Base-by-base conservation (phyloP, 2,797 vertebrate species). In the Silurus aristotelis region DNA sequence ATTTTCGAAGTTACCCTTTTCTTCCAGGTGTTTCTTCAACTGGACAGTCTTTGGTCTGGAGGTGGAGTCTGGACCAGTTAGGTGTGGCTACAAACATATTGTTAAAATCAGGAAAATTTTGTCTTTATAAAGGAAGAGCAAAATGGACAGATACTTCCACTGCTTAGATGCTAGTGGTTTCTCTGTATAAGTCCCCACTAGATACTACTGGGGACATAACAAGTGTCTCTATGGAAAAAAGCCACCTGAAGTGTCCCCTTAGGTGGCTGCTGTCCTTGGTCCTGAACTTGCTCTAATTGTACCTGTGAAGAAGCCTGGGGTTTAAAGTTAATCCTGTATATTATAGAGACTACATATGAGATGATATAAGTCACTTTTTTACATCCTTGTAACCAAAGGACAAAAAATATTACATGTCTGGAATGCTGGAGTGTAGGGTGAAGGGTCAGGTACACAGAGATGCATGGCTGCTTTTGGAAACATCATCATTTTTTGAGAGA, bases 191-290 rank as follows among this genome's bases (percentile, higher is more conserved):
- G 14, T 66, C 15, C 38, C 20, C 20, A 43, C 19, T 43, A 61
- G 27, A 43, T 19, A 31, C 17, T n/a, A 80, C n/a, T 80, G 46
- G 61, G 15, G n/a, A 52, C n/a, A 52, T 52, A 19, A 14, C 14
- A 8, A 31, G 58, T 78, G 19, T 14, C 77, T 79, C 20, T 43
- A 31, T 46, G 38, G 77, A 27, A 61, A 80, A 8, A 25, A 20
- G 10, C 22, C 63, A 80, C 79, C 79, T 67, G 25, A 80, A 67
- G 15, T 2, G n/a, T 55, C 43, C 79, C 63, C 25, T 67, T 20
- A 67, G 48, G 12, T 67, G 27, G 61, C 4, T 38, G 83, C 83
- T 84, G 83, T 84, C 83, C 83, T 67, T 84, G 83, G 83, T 84
- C 72, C 83, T 84, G 83, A 84, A 84, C 48, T 67, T 3, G 4